A percentile compares a stretch with the other conserved stretches of the same genome.
These are phyloP conservation scores for Macrosoma leucophasiata DNA, from an alignment of 2,888 invertebrate species.

Conservation along the genomic window DNA sequence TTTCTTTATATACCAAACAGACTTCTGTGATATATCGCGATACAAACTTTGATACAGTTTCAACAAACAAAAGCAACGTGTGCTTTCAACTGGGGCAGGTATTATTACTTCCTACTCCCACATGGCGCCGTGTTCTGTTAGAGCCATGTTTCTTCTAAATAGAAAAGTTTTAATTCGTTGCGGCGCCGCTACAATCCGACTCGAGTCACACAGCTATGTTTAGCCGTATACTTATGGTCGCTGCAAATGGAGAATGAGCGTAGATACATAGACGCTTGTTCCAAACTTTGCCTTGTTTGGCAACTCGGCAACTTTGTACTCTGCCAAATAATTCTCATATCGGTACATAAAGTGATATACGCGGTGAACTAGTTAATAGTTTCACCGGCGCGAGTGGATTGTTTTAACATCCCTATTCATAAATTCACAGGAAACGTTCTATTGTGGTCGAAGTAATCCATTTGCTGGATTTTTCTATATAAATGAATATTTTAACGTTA, in stretches of 20 bases:
- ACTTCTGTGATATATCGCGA: no score
- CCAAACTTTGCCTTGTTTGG: conserved; percentile 34
- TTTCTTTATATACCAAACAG: no score
- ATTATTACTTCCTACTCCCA: conserved; percentile 38
- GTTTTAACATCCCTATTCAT: no score
- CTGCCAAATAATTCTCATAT: conserved; percentile 31
- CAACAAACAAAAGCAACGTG: conserved; percentile 39
- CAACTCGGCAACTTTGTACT: conserved; percentile 35
- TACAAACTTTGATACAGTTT: conserved; percentile 35
- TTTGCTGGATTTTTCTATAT: no score
- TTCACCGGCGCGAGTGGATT: conserved; percentile 6
- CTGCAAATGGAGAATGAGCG: conserved; percentile 23
- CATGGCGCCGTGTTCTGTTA: conserved; percentile 31
- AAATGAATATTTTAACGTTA: no score
- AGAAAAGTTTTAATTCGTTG: conserved; percentile 59
- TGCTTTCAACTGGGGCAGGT: conserved; percentile 35
- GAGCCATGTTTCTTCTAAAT: conserved; percentile 48
- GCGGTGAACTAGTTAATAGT: conserved; percentile 16
- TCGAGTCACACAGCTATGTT: no score
- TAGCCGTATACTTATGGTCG: conserved; percentile 18
- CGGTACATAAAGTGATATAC: conserved; percentile 21
- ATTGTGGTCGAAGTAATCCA: no score
- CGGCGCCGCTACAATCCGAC: conserved; percentile 27
- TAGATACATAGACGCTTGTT: conserved; percentile 20
- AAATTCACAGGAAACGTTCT: no score